Evolutionary conservation across 2,888 invertebrate genomes (phyloP).

Genomic region (Chrysomela aeneicollis): DNA sequence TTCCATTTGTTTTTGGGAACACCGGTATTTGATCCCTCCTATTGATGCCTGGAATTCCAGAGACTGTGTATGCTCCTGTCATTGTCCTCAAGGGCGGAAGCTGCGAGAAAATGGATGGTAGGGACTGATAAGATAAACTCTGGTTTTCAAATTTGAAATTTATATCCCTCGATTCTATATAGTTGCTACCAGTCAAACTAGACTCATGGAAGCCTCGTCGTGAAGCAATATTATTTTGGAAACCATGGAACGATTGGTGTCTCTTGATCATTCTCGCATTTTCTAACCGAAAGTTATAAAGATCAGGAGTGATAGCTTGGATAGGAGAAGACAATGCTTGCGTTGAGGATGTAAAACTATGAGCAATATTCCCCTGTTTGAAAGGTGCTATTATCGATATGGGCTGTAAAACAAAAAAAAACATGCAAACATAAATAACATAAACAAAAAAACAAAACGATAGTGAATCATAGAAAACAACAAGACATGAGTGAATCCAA

Average conservation of each 20-base stretch:
- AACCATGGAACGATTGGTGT: slow-evolving; percentile 60
- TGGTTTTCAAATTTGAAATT: slow-evolving; percentile 32
- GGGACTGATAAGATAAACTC: slow-evolving; percentile 33
- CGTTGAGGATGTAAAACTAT: slow-evolving; percentile 43
- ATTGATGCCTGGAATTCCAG: slow-evolving; percentile 27
- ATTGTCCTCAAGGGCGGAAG: slow-evolving; percentile 39
- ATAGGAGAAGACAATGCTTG: slow-evolving; percentile 41
- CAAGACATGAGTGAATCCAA: not conserved
- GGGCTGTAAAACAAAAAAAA: slow-evolving; percentile 63
- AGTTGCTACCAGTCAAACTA: not conserved
- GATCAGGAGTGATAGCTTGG: slow-evolving; percentile 18
- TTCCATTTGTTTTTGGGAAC: slow-evolving; percentile 7
- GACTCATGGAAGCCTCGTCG: slow-evolving; percentile 15
- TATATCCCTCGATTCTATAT: slow-evolving; percentile 25
- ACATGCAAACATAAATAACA: slow-evolving; percentile 53
- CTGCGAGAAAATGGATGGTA: slow-evolving; percentile 46
- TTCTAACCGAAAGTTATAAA: not conserved
- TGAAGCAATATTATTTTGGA: slow-evolving; percentile 44
- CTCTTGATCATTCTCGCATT: slow-evolving; percentile 49
- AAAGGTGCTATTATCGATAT: slow-evolving; percentile 69
- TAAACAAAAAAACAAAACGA: slow-evolving; percentile 44
- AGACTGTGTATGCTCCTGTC: slow-evolving; percentile 37
- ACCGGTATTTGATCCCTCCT: not conserved
- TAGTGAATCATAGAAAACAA: slow-evolving; percentile 3
- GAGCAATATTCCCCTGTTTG: slow-evolving; percentile 50